phyloP scores from a whole-genome alignment of 1,140 invertebrate species.

The Hycleus cichorii region DNA sequence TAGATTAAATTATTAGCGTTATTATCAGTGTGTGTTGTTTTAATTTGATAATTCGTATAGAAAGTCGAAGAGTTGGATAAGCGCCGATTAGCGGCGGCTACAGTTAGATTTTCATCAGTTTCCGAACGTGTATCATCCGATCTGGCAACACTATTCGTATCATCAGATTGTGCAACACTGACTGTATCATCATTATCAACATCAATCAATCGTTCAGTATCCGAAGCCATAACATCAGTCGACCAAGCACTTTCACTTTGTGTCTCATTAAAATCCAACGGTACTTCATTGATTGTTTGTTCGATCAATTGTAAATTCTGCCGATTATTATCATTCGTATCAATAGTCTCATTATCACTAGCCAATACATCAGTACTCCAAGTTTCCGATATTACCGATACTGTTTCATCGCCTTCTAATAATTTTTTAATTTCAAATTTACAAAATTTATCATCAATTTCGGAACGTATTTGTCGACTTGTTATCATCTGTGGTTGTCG shows the following conservation, averaged over 20 bases:
- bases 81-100: conserved; percentile 17
- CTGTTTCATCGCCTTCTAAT: conserved; percentile 82
- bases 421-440: conserved; percentile 94
- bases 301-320: conserved; percentile 41
- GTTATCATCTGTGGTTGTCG: conserved; percentile 43
- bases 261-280: conserved; percentile 77
- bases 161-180: conserved; percentile 67
- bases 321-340: conserved; percentile 49
- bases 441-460: conserved; percentile 98
- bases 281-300: conserved; percentile 27
- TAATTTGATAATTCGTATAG: conserved; percentile 1
- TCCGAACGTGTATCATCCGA: conserved; percentile 66
- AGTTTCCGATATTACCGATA: conserved; percentile 92
- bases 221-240: conserved; percentile 90
- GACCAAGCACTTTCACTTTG: conserved; percentile 93
- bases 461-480: conserved; percentile 72
- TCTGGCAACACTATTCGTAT: conserved; percentile 50
- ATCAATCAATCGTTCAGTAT: conserved; percentile 87
- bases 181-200: conserved; percentile 74
- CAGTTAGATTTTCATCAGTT: conserved; percentile 40
- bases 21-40: conserved; percentile 28
- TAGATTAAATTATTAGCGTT: conserved; percentile 42
- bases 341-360: conserved; percentile 85
- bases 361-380: conserved; percentile 96
- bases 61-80: conserved; percentile 23